Evolutionary conservation across 2,797 vertebrate genomes (phyloP).

Genomic region (Sebastes baramenuke): DNA sequence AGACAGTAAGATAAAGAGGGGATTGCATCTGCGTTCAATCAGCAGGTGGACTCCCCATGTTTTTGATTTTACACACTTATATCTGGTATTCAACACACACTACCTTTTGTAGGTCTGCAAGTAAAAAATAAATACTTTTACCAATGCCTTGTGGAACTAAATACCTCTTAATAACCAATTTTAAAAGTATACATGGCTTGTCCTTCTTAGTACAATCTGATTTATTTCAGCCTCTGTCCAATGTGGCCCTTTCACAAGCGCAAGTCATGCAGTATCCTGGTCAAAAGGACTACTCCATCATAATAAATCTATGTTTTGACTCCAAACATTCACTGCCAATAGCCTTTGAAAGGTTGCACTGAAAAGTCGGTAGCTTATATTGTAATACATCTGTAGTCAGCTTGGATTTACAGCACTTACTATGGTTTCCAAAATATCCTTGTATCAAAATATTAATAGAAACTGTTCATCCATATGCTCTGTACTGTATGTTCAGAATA

Average conservation of each 20-base stretch:
- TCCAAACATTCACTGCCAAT: background rate
- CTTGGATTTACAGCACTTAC: background rate
- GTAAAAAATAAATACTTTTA: background rate
- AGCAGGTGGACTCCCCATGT: background rate
- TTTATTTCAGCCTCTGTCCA: background rate
- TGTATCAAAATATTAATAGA: background rate
- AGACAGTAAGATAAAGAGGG: background rate
- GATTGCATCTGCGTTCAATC: background rate
- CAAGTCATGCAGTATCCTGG: background rate
- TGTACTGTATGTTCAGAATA: background rate
- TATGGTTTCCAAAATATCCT: background rate
- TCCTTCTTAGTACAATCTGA: background rate
- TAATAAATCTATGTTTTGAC: background rate
- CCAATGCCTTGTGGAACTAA: background rate
- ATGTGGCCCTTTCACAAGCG: background rate
- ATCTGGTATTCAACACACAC: background rate
- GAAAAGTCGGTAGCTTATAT: background rate
- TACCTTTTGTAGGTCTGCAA: background rate
- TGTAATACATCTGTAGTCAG: background rate
- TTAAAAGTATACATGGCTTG: background rate
- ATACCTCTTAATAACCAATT: background rate
- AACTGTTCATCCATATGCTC: background rate
- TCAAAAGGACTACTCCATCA: background rate
- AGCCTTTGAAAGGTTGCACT: background rate
- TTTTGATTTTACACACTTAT: background rate